These are phyloP conservation scores for Drosophila ironensis DNA, from an alignment of 1,140 invertebrate species.

Conservation along the genomic window DNA sequence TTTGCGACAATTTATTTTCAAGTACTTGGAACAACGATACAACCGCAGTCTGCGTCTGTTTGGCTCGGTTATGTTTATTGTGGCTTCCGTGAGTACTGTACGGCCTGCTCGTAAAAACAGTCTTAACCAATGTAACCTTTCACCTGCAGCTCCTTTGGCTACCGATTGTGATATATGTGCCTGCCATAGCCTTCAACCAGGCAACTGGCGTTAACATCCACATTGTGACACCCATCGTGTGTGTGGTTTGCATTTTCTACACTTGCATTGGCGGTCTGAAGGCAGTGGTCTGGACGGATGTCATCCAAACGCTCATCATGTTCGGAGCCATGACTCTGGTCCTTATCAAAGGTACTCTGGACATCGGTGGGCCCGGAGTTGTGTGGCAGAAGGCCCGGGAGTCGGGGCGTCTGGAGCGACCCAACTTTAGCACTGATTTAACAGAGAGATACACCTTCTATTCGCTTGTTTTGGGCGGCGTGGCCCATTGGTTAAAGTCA, in stretches of 20 bases:
- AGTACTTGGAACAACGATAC: slow-evolving; percentile 90
- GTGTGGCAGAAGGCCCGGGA: slow-evolving; percentile 88
- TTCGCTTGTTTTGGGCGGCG: slow-evolving; percentile 89
- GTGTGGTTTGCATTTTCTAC: slow-evolving; percentile 95
- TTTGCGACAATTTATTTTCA: background rate
- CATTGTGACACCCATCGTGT: slow-evolving; percentile 91
- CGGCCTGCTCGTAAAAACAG: too few relatives aligned
- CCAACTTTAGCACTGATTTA: slow-evolving; percentile 87
- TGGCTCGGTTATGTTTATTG: slow-evolving; percentile 88
- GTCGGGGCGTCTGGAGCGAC: slow-evolving; percentile 89
- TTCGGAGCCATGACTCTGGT: slow-evolving; percentile 91
- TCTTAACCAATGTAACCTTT: too few relatives aligned
- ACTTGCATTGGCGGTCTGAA: slow-evolving; percentile 95
- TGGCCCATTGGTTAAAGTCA: slow-evolving; percentile 90
- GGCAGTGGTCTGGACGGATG: slow-evolving; percentile 97
- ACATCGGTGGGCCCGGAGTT: slow-evolving; percentile 88
- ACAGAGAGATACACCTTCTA: slow-evolving; percentile 89
- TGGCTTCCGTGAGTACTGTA: slow-evolving; percentile 85
- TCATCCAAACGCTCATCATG: slow-evolving; percentile 94
- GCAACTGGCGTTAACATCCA: slow-evolving; percentile 94
- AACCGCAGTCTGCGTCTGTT: slow-evolving; percentile 87
- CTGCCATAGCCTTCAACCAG: slow-evolving; percentile 87
- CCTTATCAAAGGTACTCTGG: slow-evolving; percentile 89
- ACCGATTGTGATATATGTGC: slow-evolving; percentile 87
- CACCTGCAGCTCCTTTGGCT: slow-evolving; percentile 84